phyloP scores from a whole-genome alignment of 2,797 vertebrate genomes.

The Bovichtus diacanthus region DNA sequence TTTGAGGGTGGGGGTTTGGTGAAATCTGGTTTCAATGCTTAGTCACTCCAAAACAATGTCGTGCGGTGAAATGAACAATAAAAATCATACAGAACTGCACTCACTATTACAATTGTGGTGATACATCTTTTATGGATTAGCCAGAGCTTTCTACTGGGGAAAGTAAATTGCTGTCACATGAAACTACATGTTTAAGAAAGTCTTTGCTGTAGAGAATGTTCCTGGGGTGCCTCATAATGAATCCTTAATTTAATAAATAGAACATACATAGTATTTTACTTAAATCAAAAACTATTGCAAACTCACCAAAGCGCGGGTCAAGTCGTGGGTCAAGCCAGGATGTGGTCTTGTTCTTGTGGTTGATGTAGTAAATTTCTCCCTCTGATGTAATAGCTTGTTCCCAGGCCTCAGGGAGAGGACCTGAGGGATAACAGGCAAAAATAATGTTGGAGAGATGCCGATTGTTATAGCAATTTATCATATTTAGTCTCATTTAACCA shows the following conservation, averaged over 20 bases:
- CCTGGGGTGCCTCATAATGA: background rate
- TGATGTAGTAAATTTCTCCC: constrained; percentile 99
- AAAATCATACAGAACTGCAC: constrained; percentile 35
- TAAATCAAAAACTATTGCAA: constrained; percentile 15
- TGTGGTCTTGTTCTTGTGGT: constrained; percentile 99
- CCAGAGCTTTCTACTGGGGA: constrained; percentile 4
- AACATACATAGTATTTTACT: background rate
- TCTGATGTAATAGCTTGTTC: constrained; percentile 98
- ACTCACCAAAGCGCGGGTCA: constrained; percentile 97
- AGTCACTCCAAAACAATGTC: constrained; percentile 50
- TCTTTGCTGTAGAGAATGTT: background rate
- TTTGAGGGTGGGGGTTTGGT: constrained; percentile 43
- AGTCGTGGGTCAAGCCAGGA: constrained; percentile 99
- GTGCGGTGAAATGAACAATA: constrained; percentile 30
- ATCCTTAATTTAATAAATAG: background rate
- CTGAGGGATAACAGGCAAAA: constrained; percentile 84
- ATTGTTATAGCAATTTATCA: too few species aligned
- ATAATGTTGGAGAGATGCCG: constrained; percentile 58
- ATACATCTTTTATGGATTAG: constrained; percentile 11
- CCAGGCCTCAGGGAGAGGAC: constrained; percentile 98
- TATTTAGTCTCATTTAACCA: too few species aligned
- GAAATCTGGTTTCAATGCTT: constrained; percentile 53
- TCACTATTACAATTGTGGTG: background rate
- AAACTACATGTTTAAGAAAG: background rate
- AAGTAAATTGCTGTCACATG: constrained; percentile 15